These are phyloP conservation scores for Calameuta idolon DNA, from an alignment of 2,888 invertebrate genomes.

Conservation along the genomic window DNA sequence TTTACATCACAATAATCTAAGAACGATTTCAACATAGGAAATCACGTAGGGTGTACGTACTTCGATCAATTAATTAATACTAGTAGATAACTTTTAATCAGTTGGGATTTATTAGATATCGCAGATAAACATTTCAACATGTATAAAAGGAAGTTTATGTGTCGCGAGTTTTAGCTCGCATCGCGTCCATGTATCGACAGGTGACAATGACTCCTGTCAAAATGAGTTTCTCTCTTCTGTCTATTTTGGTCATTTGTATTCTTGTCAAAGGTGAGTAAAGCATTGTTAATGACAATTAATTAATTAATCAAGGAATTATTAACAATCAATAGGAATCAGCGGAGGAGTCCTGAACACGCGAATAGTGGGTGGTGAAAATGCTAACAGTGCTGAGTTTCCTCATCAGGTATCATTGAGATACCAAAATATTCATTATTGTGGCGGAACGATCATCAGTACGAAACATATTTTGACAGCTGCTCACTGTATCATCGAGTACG, in stretches of 20 bases:
- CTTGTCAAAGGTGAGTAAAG: background rate
- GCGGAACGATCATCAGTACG: conserved; percentile 41
- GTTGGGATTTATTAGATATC: background rate
- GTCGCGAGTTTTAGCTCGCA: background rate
- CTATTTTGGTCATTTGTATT: background rate
- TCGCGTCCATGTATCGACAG: background rate
- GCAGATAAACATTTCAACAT: background rate
- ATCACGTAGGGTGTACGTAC: background rate
- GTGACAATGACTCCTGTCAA: background rate
- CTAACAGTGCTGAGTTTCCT: conserved; percentile 39
- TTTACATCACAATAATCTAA: background rate
- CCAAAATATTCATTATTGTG: conserved; percentile 39
- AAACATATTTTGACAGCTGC: conserved; percentile 48
- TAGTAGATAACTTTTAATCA: background rate
- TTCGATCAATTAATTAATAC: background rate
- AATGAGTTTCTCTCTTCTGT: background rate
- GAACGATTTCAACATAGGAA: background rate
- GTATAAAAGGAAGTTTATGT: background rate
- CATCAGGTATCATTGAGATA: conserved; percentile 44
- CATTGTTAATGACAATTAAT: background rate
- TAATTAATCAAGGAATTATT: background rate
- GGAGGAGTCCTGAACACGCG: background rate
- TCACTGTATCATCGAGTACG: conserved; percentile 34
- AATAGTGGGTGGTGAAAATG: conserved; percentile 41
- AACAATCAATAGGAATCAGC: background rate